These are phyloP conservation scores for Caradrina kadenii DNA, from an alignment of 2,888 invertebrate species.

Conservation along the genomic window DNA sequence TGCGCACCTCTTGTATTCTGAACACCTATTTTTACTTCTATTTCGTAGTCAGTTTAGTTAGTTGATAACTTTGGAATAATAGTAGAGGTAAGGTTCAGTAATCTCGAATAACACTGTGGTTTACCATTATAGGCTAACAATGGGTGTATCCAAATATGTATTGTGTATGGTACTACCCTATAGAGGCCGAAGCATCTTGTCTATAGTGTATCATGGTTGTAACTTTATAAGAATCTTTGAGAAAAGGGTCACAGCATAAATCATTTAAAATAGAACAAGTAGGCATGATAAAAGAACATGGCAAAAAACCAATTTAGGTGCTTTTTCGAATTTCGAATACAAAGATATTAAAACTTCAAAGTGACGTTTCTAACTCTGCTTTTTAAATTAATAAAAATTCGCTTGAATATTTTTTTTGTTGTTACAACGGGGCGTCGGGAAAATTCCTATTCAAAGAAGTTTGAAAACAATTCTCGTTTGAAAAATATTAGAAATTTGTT, in stretches of 20 bases:
- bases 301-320: constrained; percentile 24
- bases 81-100: constrained; percentile 4
- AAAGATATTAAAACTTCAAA: constrained; percentile 56
- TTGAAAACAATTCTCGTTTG: constrained; percentile 81
- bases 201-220: background rate
- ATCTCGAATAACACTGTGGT: constrained; percentile 15
- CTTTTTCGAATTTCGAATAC: constrained; percentile 20
- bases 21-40: too few species aligned
- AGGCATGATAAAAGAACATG: constrained; percentile 2
- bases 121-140: constrained; percentile 45
- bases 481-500: constrained; percentile 83
- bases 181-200: background rate
- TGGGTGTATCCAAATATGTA: constrained; percentile 35
- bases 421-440: constrained; percentile 45
- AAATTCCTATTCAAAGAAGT: constrained; percentile 73
- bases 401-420: constrained; percentile 49
- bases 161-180: constrained; percentile 17
- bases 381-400: constrained; percentile 58
- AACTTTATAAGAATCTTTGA: background rate
- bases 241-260: background rate
- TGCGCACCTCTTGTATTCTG: background rate
- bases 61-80: background rate
- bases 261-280: constrained; percentile 20
- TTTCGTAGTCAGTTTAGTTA: too few species aligned
- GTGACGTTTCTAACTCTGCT: constrained; percentile 56